Evolutionary conservation across 2,888 invertebrate species (phyloP), one percentile per base, ranked within the genome.

Genomic region (Pterostichus niger): DNA sequence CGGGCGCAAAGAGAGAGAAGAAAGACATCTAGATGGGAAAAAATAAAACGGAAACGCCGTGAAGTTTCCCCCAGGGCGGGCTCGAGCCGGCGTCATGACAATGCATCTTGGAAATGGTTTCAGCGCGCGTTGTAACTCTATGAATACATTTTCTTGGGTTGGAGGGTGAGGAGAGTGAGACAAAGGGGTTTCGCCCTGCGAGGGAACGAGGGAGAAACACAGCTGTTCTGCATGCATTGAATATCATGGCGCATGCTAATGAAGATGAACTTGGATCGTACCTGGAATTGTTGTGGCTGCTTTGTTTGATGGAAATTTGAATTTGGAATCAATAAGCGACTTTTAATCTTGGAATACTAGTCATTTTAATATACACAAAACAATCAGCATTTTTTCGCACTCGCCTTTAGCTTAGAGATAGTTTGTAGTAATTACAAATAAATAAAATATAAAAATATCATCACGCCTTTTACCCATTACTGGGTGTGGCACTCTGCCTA

Each of bases 81-180:
- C 87, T 89, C 87, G 85, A 83, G 87, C 87, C 86, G 86, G 87
- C 87, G 88, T 89, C 82, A 89, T 88, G 89, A 90, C 90, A 90
- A 90, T 90, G 90, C 89, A 90, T 90, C 90, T 90, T 89, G 88
- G 88, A 88, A 87, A 87, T 85, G 87, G 87, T 86, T 87, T 86
- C 86, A 85, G 86, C 85, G 85, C 86, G 83, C 83, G 86, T 85
- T 87, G 85, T 87, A 86, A 87, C 86, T 86, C 87, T 86, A 87
- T 87, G 87, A 87, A 87, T 87, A 87, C 86, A 87, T 87, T 87
- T 89, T 75, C 82, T 73, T 54, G 35, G 77, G 9, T 6, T 35
- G 56, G 44, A 17, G 7, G 81, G 44, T 17, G 15, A 4, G 15
- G 61, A 15, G 40, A 31, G 68, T 35, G 68, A 35, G 17, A 33